Evolutionary conservation across 2,888 invertebrate genomes (phyloP), one percentile per base, ranked within the genome.

Genomic region (Ecliptopera silaceata): DNA sequence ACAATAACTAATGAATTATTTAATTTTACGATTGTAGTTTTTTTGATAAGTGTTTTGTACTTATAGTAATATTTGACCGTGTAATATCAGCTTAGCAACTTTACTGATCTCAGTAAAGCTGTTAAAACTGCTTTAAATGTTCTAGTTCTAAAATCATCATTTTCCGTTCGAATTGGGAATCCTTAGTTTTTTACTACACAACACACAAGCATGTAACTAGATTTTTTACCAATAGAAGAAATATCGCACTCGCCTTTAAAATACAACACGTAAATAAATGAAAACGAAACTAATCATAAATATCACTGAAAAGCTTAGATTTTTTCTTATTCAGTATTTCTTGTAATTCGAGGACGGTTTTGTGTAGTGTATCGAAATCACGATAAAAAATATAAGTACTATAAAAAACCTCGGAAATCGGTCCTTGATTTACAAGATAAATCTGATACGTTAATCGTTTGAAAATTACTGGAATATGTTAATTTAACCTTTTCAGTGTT

Each of bases 161-260:
- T 48, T 52, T 31, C 1, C 20, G 32, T 49, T 51, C 43, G 13
- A 43, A 46, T 59, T 51, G 48, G 56, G 46, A 51, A 22, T 39
- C 31, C 32, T 46, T 44, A 31, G 50, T 44, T 56, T 52, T n/a
- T 47, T 54, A 42, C 13, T 51, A 53, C 59, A 59, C 53, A 61
- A 56, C 61, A 54, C 51, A 58, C 53, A 51, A 48, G 55, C 53
- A 62, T 59, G 59, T 50, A 15, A 49, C 15, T 54, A 59, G 47
- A 48, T 47, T 45, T 39, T 57, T 41, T 36, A 22, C 3, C 38
- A 18, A 6, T 36, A 53, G 32, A 39, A 1, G 0, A 42, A 44
- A 48, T 31, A 41, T 10, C 53, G 58, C 58, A 58, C 58, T 31
- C 41, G 38, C 13, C 47, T 48, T 52, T 10, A 47, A 46, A 44